Evolutionary conservation across 2,797 vertebrate genomes (phyloP).

Genomic region (Acrocephalus scirpaceus): DNA sequence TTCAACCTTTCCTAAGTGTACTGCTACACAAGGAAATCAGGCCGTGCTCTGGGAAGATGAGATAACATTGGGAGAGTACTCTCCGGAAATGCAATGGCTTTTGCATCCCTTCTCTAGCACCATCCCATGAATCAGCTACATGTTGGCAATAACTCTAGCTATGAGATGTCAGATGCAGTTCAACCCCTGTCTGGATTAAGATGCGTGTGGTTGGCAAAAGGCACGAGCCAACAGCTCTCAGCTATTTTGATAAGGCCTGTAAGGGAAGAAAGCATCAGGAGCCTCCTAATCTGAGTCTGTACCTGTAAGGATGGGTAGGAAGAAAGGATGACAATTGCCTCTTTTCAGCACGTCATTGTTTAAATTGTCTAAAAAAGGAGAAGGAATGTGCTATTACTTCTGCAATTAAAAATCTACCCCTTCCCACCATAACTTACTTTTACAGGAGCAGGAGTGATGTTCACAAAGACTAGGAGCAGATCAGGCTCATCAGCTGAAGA

Average conservation of each 20-base stretch:
- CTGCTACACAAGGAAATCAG: slow-evolving; percentile 51
- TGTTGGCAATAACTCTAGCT: background rate
- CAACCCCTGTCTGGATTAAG: background rate
- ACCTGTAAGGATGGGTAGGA: background rate
- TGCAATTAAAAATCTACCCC: background rate
- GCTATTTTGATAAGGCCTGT: background rate
- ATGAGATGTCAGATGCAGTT: background rate
- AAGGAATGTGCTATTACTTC: background rate
- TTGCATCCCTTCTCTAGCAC: background rate
- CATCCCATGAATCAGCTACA: background rate
- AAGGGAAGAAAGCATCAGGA: background rate
- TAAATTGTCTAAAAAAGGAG: background rate
- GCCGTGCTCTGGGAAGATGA: slow-evolving; percentile 35
- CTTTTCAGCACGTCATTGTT: background rate
- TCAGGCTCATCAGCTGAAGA: background rate
- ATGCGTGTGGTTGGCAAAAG: background rate
- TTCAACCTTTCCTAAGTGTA: slow-evolving; percentile 30
- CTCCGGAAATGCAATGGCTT: slow-evolving; percentile 43
- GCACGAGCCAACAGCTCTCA: background rate
- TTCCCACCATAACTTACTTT: background rate
- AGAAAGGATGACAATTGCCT: background rate
- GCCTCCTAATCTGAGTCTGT: background rate
- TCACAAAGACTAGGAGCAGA: background rate
- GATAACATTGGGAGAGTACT: slow-evolving; percentile 55
- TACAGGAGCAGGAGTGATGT: background rate